Evolutionary conservation across 2,113 vertebrate species (phyloP), one percentile per base, ranked within the genome.

Genomic region (Parus major): DNA sequence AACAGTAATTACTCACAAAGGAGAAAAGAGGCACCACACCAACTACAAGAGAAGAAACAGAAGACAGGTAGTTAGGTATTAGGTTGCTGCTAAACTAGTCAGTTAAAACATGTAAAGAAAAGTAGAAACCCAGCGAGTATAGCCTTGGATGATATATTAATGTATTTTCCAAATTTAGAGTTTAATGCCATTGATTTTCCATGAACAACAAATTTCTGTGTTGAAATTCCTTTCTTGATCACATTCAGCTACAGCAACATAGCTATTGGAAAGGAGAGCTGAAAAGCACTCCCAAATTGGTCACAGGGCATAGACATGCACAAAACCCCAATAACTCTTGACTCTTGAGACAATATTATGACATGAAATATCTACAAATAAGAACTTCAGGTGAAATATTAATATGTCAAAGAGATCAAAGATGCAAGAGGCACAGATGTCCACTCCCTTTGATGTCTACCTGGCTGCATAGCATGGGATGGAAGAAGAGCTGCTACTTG

Each of bases 81-180:
- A 85, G 12, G 20, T 42, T 88, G 31, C 31, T 82, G 50, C 15
- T 60, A 61, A 94, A 80, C 31, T 36, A 29, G 17, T 28, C 21
- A 36, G 23, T 55, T 66, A 41, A 68, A 85, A 28, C 10, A 56
- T 25, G 65, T 11, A 7, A 76, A 78, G 47, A 53, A 63, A 78
- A 57, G 2, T 0, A 0, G 52, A 90, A 88, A n/a, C 15, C 4
- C 42, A 61, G 28, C 6, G 42, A 39, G 4, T 50, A 31, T 4
- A 60, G 11, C 7, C 8, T 77, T 56, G 7, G 4, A 9, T 90
- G 39, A 44, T 44, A 63, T 39, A 3, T 73, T 55, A 47, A 78
- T 66, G 10, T 56, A n/a, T 68, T 66, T 89, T 14, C 27, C 14
- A 11, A 20, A 2, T 44, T 84, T 47, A 1, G 17, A 3, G 22